Conservation (phyloP, 2,888 invertebrate genomes). For the Sthenelais limicola region DNA sequence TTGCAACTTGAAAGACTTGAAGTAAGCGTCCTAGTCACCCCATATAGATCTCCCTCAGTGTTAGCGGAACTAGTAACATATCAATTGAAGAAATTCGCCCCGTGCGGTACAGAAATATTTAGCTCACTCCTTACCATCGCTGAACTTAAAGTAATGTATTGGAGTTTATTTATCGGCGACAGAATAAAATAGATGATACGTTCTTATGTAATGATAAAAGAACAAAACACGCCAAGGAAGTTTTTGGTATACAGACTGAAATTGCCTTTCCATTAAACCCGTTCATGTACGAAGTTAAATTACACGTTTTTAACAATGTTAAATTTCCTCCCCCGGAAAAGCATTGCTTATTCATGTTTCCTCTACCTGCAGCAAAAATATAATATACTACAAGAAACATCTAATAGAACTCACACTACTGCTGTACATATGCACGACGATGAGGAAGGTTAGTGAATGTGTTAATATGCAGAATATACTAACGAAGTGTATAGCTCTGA, state of each 20-base stretch:
- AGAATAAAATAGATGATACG: not conserved
- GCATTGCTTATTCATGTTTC: not conserved
- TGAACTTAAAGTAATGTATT: not conserved
- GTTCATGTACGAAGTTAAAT: too few species aligned
- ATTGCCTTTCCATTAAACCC: too few species aligned
- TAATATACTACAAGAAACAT: slow-evolving; percentile 75
- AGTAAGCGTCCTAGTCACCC: too few species aligned
- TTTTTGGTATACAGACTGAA: too few species aligned
- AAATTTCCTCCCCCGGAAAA: not conserved
- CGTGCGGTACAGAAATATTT: too few species aligned
- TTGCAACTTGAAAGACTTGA: slow-evolving; percentile 84
- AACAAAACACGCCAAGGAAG: too few species aligned
- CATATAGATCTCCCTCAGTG: too few species aligned
- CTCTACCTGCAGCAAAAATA: slow-evolving; percentile 76
- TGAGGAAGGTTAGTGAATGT: slow-evolving; percentile 77
- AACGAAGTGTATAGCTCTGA: too few species aligned
- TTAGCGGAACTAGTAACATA: too few species aligned
- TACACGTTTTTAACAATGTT: not conserved
- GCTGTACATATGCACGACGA: slow-evolving; percentile 78
- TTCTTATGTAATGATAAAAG: not conserved
- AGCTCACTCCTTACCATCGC: too few species aligned
- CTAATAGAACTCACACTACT: slow-evolving; percentile 75
- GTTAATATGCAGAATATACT: too few species aligned
- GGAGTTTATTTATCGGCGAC: not conserved
- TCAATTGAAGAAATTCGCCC: too few species aligned